Conservation (phyloP, 2,888 invertebrate genomes). For the Ectemnius lituratus region DNA sequence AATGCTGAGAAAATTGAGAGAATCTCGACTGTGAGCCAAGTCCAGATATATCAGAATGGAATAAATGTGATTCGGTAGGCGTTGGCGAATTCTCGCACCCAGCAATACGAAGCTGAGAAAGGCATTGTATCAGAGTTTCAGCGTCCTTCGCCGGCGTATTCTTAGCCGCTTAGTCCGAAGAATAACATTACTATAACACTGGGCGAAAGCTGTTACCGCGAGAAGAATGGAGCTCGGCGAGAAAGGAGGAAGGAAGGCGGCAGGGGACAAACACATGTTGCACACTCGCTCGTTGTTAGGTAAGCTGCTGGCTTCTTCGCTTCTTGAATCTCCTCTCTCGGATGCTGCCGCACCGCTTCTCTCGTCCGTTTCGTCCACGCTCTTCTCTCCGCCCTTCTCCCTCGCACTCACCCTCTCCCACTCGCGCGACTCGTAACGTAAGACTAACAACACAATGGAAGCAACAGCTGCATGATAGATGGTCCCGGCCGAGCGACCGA, state of each 20-base stretch:
- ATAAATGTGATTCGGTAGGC: conserved; percentile 16
- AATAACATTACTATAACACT: conserved; percentile 64
- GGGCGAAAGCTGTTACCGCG: conserved; percentile 14
- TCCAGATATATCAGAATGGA: background rate
- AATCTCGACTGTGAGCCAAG: no score
- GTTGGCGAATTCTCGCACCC: conserved; percentile 65
- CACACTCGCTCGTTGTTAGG: conserved; percentile 68
- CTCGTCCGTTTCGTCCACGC: conserved; percentile 8
- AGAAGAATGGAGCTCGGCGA: conserved; percentile 42
- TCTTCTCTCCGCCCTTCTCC: conserved; percentile 26
- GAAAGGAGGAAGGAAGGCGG: conserved; percentile 49
- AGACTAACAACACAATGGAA: conserved; percentile 78
- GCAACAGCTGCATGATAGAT: conserved; percentile 77
- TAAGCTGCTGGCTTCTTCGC: conserved; percentile 56
- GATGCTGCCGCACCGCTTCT: conserved; percentile 22
- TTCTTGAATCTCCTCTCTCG: conserved; percentile 52
- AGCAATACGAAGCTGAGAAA: conserved; percentile 62
- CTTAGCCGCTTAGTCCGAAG: conserved; percentile 57
- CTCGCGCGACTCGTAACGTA: conserved; percentile 69
- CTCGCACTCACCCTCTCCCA: conserved; percentile 29
- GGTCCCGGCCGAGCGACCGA: conserved; percentile 68
- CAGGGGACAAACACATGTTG: conserved; percentile 76
- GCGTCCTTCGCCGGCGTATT: conserved; percentile 53
- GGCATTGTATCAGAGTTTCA: conserved; percentile 61
- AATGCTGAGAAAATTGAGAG: no score